Evolutionary conservation across 2,888 invertebrate species (phyloP), one percentile per base, ranked within the genome.

Genomic region (Melipona beecheii): DNA sequence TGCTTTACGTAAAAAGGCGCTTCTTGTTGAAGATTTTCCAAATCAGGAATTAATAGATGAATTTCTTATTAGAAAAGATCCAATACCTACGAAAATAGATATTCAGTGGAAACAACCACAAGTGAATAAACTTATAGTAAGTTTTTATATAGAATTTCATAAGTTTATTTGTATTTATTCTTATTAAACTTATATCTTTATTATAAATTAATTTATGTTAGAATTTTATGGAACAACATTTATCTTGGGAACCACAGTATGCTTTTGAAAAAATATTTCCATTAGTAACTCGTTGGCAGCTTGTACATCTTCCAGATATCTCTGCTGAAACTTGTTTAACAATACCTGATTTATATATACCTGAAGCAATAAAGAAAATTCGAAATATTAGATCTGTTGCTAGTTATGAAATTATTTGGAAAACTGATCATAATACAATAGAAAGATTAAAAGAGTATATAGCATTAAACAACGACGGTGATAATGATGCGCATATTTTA

Each of bases 261-360:
- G 96, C 97, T 60, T 96, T 97, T 86, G 96, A 97, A 90, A 98
- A 98, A 93, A 96, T 97, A 87, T 95, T 98, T 79, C 97, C 97
- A 0, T 92, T 98, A 65, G 93, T 97, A 36, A 97, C 97, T 0
- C 96, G 97, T 88, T 98, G 97, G 97, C 97, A 97, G 91, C 94
- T 97, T 49, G 93, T 95, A 84, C 95, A 96, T 94, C 90, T 94
- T 15, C 90, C 91, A 36, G 66, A 84, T 54, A 86, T 93, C 54
- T 86, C 91, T 4, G 52, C 77, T 0, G 86, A 89, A 24, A 68
- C 83, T 58, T 90, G 90, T 15, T 81, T 91, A 24, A 84, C 65
- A 2, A 78, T 87, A 27, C 52, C 81, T 66, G 93, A 92, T 56
- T 78, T 95, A 80, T 91, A 96, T n/a, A 86, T 92, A 68, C 96